Evolutionary conservation across 2,888 invertebrate species (phyloP).

Genomic region (Tricholauxania praeusta): DNA sequence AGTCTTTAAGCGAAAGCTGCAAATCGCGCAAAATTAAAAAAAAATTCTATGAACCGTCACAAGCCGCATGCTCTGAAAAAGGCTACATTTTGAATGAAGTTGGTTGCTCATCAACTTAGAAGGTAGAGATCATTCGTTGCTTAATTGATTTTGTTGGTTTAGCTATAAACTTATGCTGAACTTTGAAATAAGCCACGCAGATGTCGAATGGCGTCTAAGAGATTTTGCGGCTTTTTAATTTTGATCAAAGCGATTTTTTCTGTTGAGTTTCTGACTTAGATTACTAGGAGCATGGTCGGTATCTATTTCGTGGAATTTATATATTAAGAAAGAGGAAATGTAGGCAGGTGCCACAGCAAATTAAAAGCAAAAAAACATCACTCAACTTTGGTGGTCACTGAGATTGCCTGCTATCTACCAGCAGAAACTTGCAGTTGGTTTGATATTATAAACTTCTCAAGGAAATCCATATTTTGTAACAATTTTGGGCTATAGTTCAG

Average conservation of each 20-base stretch:
- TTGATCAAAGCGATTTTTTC: constrained; percentile 13
- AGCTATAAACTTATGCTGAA: constrained; percentile 9
- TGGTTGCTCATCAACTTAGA: background rate
- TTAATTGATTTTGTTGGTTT: constrained; percentile 23
- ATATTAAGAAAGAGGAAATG: background rate
- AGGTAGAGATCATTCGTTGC: background rate
- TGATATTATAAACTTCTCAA: too few relatives aligned
- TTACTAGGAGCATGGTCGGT: background rate
- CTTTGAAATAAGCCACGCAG: background rate
- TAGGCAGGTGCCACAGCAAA: constrained; percentile 21
- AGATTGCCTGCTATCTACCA: too few relatives aligned
- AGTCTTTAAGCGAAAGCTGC: background rate
- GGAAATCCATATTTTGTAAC: too few relatives aligned
- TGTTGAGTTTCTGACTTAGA: background rate
- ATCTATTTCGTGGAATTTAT: too few relatives aligned
- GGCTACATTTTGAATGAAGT: too few relatives aligned
- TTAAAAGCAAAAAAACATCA: too few relatives aligned
- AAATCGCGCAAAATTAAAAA: background rate
- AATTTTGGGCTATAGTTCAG: too few relatives aligned
- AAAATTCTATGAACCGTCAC: background rate
- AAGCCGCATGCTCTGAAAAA: too few relatives aligned
- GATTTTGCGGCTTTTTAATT: constrained; percentile 13
- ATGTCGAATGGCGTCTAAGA: constrained; percentile 7
- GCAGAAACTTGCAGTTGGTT: too few relatives aligned
- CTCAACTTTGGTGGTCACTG: too few relatives aligned